Percentiles rank a stretch among this genome's conserved stretches.
These are phyloP conservation scores for Rhinoptilus africanus DNA, from an alignment of 2,113 vertebrate genomes.

Conservation along the genomic window DNA sequence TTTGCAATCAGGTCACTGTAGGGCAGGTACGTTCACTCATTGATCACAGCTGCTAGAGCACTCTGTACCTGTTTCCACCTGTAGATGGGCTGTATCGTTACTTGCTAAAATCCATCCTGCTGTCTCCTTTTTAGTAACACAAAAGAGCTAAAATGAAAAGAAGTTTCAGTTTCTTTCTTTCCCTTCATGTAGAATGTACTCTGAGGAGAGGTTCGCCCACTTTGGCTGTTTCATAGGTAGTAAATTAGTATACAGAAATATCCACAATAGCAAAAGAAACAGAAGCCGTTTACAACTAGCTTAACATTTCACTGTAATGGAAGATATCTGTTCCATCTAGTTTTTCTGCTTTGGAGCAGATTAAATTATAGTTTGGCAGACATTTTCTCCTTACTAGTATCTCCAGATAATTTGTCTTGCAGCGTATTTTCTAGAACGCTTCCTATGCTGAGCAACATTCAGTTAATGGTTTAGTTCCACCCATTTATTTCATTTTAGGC, in stretches of 20 bases:
- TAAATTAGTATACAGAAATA: background rate
- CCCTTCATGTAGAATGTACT: background rate
- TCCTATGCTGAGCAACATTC: background rate
- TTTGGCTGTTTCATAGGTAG: background rate
- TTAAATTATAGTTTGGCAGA: background rate
- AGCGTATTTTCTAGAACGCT: background rate
- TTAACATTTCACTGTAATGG: background rate
- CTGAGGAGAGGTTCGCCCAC: background rate
- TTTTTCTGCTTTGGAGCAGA: background rate
- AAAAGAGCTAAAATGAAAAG: background rate
- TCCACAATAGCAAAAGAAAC: background rate
- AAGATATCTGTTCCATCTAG: background rate
- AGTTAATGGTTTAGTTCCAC: constrained; percentile 25
- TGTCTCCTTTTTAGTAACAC: background rate
- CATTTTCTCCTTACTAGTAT: background rate
- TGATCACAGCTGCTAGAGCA: background rate
- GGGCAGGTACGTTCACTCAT: background rate
- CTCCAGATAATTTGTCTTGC: background rate
- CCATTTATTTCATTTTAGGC: background rate
- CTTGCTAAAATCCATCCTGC: background rate
- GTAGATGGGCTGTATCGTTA: background rate
- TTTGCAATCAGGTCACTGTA: background rate
- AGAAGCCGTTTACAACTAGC: background rate
- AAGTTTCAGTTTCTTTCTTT: background rate
- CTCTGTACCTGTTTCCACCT: background rate